phyloP scores from a whole-genome alignment of 2,113 vertebrate species.

The Orientallactaga bullata region DNA sequence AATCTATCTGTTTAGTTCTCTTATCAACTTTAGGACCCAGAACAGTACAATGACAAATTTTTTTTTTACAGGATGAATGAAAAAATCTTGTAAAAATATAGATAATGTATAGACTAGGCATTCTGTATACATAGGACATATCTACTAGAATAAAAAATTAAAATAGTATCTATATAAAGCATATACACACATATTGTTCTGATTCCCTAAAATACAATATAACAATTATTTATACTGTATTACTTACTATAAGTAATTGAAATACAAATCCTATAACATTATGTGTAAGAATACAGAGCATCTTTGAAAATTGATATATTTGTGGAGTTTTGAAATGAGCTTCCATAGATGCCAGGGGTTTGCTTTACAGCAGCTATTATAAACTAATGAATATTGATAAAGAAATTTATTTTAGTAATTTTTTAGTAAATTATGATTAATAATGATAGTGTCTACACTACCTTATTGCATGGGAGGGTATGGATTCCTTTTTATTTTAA shows the following conservation, averaged over 20 bases:
- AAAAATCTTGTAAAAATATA: background rate
- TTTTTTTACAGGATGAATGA: background rate
- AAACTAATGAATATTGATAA: background rate
- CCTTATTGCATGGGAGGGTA: slow-evolving; percentile 9
- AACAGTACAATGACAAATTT: too few species aligned
- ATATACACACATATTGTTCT: background rate
- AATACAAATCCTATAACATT: background rate
- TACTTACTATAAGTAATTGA: background rate
- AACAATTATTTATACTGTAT: background rate
- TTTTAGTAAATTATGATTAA: slow-evolving; percentile 3
- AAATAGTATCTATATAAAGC: background rate
- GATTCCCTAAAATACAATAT: background rate
- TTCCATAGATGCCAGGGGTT: background rate
- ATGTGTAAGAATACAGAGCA: background rate
- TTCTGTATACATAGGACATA: background rate
- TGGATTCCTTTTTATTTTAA: too few species aligned
- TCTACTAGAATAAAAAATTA: background rate
- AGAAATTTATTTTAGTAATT: too few species aligned
- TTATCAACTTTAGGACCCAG: background rate
- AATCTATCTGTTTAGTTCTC: too few species aligned
- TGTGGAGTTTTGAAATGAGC: background rate
- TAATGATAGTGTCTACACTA: background rate
- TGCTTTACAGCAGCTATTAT: background rate
- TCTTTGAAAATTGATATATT: background rate
- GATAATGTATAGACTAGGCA: too few species aligned